Evolutionary conservation across 2,113 vertebrate genomes (phyloP).

Genomic region (Ctenomys sociabilis): DNA sequence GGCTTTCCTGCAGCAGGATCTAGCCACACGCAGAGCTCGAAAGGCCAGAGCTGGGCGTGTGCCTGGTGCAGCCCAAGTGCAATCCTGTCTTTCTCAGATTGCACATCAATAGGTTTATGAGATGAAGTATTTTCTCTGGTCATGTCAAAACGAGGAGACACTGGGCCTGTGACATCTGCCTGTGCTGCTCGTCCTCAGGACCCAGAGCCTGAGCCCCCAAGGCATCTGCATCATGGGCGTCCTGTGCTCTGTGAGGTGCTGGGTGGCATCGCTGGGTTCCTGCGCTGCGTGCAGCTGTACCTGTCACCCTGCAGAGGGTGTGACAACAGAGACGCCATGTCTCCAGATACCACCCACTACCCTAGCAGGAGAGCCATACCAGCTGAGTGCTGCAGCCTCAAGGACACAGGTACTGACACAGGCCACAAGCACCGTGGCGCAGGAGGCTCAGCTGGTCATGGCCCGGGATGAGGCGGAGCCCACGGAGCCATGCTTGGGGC

Average conservation of each 20-base stretch:
- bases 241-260: not conserved
- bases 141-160: not conserved
- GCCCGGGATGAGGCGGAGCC: too few relatives aligned
- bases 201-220: accelerated
- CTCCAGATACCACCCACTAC: too few relatives aligned
- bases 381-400: too few relatives aligned
- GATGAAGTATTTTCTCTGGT: not conserved
- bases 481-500: too few relatives aligned
- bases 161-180: not conserved
- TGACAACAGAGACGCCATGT: too few relatives aligned
- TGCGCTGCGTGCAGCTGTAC: not conserved
- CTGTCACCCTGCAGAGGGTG: not conserved
- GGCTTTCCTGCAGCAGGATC: too few relatives aligned
- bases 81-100: not conserved
- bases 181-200: not conserved
- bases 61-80: not conserved
- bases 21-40: too few relatives aligned
- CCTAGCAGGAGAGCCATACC: too few relatives aligned
- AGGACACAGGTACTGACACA: too few relatives aligned
- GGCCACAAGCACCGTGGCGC: too few relatives aligned
- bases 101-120: not conserved
- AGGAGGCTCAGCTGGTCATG: too few relatives aligned
- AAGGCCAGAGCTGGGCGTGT: too few relatives aligned
- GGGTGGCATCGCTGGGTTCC: not conserved
- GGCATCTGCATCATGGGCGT: accelerated